Evolutionary conservation across 2,113 vertebrate genomes (phyloP).

Genomic region (Grantiella picta): DNA sequence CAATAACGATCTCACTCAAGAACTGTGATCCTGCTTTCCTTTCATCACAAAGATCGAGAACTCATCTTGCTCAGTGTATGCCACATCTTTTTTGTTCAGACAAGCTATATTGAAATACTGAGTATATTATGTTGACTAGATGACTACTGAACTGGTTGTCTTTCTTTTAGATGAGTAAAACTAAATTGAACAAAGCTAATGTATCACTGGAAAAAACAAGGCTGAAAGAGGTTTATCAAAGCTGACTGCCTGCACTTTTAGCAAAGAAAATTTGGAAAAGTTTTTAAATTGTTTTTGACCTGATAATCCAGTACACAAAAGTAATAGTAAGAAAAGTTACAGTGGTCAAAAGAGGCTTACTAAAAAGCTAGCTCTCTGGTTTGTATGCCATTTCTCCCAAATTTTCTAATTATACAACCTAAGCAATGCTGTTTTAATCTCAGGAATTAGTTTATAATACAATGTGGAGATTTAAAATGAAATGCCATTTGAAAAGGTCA

Average conservation of each 20-base stretch:
- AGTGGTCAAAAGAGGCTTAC: not conserved
- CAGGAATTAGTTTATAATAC: not conserved
- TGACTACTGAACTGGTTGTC: not conserved
- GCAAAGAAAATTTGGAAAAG: not conserved
- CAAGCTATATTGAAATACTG: not conserved
- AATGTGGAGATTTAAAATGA: not conserved
- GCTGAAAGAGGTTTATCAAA: not conserved
- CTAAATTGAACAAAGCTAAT: not conserved
- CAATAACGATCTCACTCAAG: not conserved
- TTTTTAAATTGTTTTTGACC: not conserved
- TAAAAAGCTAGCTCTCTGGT: not conserved
- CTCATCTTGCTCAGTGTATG: not conserved
- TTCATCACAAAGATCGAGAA: not conserved
- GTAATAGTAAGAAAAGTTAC: not conserved
- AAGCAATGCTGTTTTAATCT: not conserved
- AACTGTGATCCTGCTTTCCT: not conserved
- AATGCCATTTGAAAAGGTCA: not conserved
- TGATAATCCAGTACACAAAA: not conserved
- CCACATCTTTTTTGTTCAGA: not conserved
- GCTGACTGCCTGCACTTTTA: not conserved
- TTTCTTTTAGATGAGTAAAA: not conserved
- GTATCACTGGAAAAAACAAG: not conserved
- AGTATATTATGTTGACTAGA: not conserved
- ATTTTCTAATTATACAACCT: not conserved
- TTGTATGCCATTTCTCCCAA: not conserved